phyloP scores from a whole-genome alignment of 2,888 invertebrate genomes.

The Oligia strigilis region DNA sequence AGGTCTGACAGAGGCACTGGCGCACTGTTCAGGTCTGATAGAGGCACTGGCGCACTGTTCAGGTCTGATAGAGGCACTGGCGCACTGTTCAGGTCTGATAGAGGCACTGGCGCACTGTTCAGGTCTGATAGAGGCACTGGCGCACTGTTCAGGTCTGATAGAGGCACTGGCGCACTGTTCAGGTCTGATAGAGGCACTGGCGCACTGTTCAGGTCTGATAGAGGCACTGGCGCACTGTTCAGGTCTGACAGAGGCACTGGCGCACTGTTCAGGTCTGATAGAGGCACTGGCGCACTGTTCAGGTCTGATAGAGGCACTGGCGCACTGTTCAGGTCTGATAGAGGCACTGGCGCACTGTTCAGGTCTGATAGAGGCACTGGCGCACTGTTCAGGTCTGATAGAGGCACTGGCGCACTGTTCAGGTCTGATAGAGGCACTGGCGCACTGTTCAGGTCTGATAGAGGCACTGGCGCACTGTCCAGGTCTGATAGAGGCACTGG shows the following conservation, averaged over 20 bases:
- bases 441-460: not conserved
- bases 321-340: not conserved
- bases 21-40: not conserved
- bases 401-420: conserved; percentile 6
- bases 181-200: conserved; percentile 24
- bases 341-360: conserved; percentile 6
- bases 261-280: not conserved
- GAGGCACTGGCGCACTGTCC: conserved; percentile 28
- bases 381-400: not conserved
- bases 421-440: conserved; percentile 24
- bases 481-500: conserved; percentile 28
- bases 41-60: conserved; percentile 6
- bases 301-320: conserved; percentile 24
- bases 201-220: not conserved
- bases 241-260: conserved; percentile 24
- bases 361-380: conserved; percentile 24
- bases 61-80: conserved; percentile 24
- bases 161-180: conserved; percentile 6
- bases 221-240: conserved; percentile 6
- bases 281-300: conserved; percentile 6
- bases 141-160: not conserved
- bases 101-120: conserved; percentile 6
- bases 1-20: conserved; percentile 24
- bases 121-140: conserved; percentile 24
- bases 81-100: not conserved